A percentile compares a stretch with the other conserved stretches of the same genome.
Evolutionary conservation across 2,797 vertebrate species (phyloP).

Genomic region (Odontamblyopus rebecca): DNA sequence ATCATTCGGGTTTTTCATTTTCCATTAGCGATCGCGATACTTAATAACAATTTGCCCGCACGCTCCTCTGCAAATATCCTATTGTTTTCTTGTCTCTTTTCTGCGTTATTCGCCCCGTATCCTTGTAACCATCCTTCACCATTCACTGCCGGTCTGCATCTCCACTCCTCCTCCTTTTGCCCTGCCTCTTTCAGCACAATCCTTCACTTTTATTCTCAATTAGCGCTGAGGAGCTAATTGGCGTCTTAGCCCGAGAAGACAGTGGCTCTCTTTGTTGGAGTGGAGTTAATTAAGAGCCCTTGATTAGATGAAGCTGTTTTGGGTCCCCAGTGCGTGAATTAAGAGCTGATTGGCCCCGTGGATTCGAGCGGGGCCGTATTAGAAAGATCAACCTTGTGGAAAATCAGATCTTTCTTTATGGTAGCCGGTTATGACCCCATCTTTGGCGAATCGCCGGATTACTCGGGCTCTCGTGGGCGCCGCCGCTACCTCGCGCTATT

Average conservation of each 20-base stretch:
- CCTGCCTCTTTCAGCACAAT: not conserved
- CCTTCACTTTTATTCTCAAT: constrained; percentile 8
- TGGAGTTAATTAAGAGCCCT: constrained; percentile 76
- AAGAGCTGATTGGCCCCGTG: constrained; percentile 64
- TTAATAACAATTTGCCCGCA: not conserved
- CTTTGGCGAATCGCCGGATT: constrained; percentile 66
- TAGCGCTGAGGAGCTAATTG: constrained; percentile 72
- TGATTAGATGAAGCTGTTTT: constrained; percentile 78
- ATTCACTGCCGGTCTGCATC: not conserved
- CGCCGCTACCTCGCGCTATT: constrained; percentile 62
- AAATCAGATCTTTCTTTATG: constrained; percentile 70
- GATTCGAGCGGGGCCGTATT: constrained; percentile 67
- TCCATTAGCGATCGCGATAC: not conserved
- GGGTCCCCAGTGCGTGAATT: constrained; percentile 69
- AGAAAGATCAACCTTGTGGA: constrained; percentile 73
- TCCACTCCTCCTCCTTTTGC: not conserved
- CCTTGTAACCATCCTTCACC: not conserved
- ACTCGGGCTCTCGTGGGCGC: constrained; percentile 31
- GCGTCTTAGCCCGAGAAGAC: constrained; percentile 70
- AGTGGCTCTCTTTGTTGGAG: constrained; percentile 72
- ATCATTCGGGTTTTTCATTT: not conserved
- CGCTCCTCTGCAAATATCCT: not conserved
- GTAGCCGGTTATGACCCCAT: constrained; percentile 67
- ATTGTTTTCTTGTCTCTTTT: not conserved
- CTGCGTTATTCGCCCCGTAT: not conserved